Base-by-base conservation (phyloP, 2,888 invertebrate genomes). In the Dicyrtomina minuta region DNA sequence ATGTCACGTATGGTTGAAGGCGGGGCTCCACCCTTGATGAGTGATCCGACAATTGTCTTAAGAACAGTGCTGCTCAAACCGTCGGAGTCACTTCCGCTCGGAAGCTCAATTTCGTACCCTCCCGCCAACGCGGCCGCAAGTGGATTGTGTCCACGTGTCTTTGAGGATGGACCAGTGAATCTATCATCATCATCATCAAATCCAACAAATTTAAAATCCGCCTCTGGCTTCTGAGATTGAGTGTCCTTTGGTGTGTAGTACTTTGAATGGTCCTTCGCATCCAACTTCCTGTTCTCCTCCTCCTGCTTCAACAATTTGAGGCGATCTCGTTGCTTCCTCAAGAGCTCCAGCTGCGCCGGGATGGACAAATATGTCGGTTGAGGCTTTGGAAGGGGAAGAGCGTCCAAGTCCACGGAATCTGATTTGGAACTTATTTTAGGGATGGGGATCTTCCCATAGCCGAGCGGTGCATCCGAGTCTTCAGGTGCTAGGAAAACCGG, bases 371-470 rank as follows among this genome's bases (percentile, higher is more conserved):
- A 68, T 10, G 22, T 33, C 5, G 66, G 46, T 22, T n/a, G 49
- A 2, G 26, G 22, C 10, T 17, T 12, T 2, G 17, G 12, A 4
- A 46, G 46, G 3, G 15, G 13, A 46, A 27, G 3, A 4, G 39
- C 33, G 17, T n/a, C 5, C 2, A 2, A 5, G 20, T 39, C 24
- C 12, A 2, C n/a, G 10, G 27, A 33, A 5, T 33, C 33, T 22
- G 51, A 51, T 27, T 51, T 8, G 51, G 46, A 53, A 24, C n/a
- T 58, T 27, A 78, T 43, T 53, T 74, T 76, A 17, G 77, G 77
- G 70, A 78, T 76, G 17, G 76, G 77, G n/a, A 78, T 75, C 49
- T 75, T 76, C 15, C 77, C 77, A 59, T 75, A 78, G 6, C 76
- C 76, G 12, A 64, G 53, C 0, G 77, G 77, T 12, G 76, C 66